Base-by-base conservation (phyloP, 2,797 vertebrate species). In the Dryobates pubescens region DNA sequence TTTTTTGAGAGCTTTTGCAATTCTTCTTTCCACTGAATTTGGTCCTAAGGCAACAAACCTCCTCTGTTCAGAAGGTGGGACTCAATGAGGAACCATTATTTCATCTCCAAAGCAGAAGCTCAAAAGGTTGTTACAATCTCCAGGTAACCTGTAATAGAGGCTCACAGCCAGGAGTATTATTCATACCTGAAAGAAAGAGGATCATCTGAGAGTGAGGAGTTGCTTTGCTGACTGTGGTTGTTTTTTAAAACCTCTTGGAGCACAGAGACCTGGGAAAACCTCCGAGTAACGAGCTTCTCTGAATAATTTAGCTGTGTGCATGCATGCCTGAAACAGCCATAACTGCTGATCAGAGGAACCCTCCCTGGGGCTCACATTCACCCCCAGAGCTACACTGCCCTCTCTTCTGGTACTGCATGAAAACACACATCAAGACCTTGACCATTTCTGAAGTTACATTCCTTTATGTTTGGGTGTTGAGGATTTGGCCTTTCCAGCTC, bases 11-110 rank as follows among this genome's bases (percentile, higher is more conserved):
- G 63, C 63, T 93, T 93, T 77, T 89, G 70, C 51, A 91, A 47
- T 62, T 36, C 23, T 86, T n/a, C 67, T 63, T 88, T 88, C 63
- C 41, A 36, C 41, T 65, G 73, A 83, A 71, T 41, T 57, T 88
- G 63, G 23, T 88, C 90, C 86, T 89, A 75, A 82, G 78, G 93
- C 93, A 90, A 86, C 75, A 92, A 59, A 88, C 67, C 38, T 92
- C 87, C 53, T 70, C 88, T 83, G 80, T 77, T 95, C 65, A 77
- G 62, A 67, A 17, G 32, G 83, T 88, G 74, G 49, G 61, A 62
- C 71, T 84, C 74, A 47, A 20, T 15, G 41, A 86, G 58, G 63
- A 89, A 34, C 56, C 41, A 76, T 84, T 94, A 92, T 94, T 93
- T 92, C 54, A 78, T 61, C 78, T 80, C 85, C 61, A 20, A 82